A percentile compares a stretch with the other conserved stretches of the same genome.
phyloP scores from a whole-genome alignment of 2,888 invertebrate genomes.

The Eurytoma adleriae region DNA sequence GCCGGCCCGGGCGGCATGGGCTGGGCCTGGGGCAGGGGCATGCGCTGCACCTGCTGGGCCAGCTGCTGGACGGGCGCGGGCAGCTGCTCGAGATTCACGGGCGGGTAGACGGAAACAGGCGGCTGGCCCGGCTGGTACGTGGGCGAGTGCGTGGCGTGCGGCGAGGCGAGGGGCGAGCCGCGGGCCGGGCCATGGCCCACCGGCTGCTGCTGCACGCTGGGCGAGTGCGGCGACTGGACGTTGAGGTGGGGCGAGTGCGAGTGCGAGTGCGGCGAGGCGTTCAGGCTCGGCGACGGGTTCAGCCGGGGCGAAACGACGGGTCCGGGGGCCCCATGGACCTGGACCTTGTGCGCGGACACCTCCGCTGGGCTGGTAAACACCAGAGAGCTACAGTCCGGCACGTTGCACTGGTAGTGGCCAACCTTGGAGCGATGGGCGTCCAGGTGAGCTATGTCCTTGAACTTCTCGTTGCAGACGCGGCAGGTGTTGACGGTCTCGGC shows the following conservation, averaged over 20 bases:
- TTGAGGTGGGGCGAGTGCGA: slow-evolving; percentile 67
- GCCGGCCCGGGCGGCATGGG: slow-evolving; percentile 72
- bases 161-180: slow-evolving; percentile 68
- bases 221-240: slow-evolving; percentile 64
- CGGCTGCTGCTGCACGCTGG: slow-evolving; percentile 20
- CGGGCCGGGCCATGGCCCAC: slow-evolving; percentile 49
- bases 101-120: slow-evolving; percentile 64
- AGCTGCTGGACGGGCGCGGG: slow-evolving; percentile 74
- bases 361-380: slow-evolving; percentile 69
- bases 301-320: too few relatives aligned
- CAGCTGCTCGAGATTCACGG: slow-evolving; percentile 72
- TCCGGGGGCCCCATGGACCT: slow-evolving; percentile 67
- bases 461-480: slow-evolving; percentile 80
- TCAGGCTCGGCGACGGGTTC: slow-evolving; percentile 63
- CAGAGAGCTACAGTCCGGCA: slow-evolving; percentile 71
- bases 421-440: slow-evolving; percentile 79
- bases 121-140: slow-evolving; percentile 57
- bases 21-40: slow-evolving; percentile 72
- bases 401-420: slow-evolving; percentile 78
- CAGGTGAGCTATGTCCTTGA: slow-evolving; percentile 78
- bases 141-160: slow-evolving; percentile 67
- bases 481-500: slow-evolving; percentile 80
- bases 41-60: slow-evolving; percentile 74
- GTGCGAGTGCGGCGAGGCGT: slow-evolving; percentile 61
- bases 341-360: slow-evolving; percentile 70